These are phyloP conservation scores for Plebejus anna DNA, from an alignment of 2,888 invertebrate species.

Conservation along the genomic window DNA sequence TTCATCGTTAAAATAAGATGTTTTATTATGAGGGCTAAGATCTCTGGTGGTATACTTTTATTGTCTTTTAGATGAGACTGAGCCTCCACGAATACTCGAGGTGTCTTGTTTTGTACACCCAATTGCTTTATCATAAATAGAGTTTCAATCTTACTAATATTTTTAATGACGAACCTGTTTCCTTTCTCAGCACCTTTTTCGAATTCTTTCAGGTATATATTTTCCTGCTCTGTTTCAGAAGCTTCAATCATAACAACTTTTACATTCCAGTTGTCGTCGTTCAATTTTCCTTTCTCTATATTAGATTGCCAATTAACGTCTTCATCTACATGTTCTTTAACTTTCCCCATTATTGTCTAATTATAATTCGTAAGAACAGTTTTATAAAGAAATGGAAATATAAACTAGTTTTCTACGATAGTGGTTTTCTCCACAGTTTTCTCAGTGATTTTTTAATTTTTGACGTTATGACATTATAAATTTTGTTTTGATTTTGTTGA, in stretches of 20 bases:
- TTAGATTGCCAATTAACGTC: slow-evolving; percentile 54
- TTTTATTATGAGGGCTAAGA: slow-evolving; percentile 66
- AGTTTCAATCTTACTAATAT: slow-evolving; percentile 70
- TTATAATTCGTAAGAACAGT: neutral
- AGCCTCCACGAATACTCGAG: slow-evolving; percentile 68
- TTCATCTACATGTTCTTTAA: slow-evolving; percentile 43
- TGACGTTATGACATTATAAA: too few relatives aligned
- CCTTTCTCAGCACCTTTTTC: slow-evolving; percentile 63
- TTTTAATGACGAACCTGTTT: slow-evolving; percentile 68
- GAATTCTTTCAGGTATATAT: slow-evolving; percentile 64
- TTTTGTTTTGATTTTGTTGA: too few relatives aligned
- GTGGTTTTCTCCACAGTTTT: too few relatives aligned
- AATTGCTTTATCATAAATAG: slow-evolving; percentile 73
- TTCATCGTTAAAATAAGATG: slow-evolving; percentile 69
- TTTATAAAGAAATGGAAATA: neutral
- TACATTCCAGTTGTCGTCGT: slow-evolving; percentile 59
- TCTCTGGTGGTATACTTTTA: slow-evolving; percentile 63
- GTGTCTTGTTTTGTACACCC: slow-evolving; percentile 65
- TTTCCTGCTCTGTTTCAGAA: slow-evolving; percentile 67
- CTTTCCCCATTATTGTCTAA: slow-evolving; percentile 51
- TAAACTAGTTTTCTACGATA: neutral
- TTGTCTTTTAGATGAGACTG: slow-evolving; percentile 63
- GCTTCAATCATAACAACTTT: slow-evolving; percentile 64
- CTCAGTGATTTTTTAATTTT: too few relatives aligned
- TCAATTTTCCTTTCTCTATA: slow-evolving; percentile 55